Evolutionary conservation across 2,888 invertebrate species (phyloP).

Genomic region (Archaeoteleia sp.): DNA sequence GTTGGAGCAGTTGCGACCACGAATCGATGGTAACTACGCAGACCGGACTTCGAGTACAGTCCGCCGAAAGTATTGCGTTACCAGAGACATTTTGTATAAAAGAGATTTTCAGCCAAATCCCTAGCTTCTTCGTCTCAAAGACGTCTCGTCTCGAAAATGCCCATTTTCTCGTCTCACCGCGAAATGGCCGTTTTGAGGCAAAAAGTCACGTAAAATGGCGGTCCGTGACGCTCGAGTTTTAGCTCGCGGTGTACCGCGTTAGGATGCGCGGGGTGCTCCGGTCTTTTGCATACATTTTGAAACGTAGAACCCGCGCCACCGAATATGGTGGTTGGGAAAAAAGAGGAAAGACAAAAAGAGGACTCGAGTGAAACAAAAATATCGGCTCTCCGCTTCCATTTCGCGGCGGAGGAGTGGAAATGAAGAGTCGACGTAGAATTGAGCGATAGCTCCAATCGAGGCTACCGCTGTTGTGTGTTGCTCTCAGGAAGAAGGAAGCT

Average conservation of each 20-base stretch:
- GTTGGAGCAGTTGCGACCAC: constrained; percentile 74
- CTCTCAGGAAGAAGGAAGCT: constrained; percentile 22
- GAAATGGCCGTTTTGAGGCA: constrained; percentile 5
- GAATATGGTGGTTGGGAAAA: constrained; percentile 65
- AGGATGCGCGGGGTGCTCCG: constrained; percentile 71
- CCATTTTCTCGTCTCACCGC: too few species aligned
- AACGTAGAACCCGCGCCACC: constrained; percentile 66
- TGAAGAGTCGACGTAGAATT: constrained; percentile 20
- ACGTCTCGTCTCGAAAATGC: not conserved
- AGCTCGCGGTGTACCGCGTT: constrained; percentile 68
- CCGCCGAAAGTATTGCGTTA: constrained; percentile 52
- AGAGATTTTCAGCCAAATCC: too few species aligned
- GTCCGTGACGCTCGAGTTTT: constrained; percentile 56
- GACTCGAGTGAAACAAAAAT: constrained; percentile 59
- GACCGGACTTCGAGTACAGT: constrained; percentile 72
- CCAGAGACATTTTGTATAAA: too few species aligned
- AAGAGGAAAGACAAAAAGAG: constrained; percentile 34
- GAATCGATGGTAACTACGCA: constrained; percentile 74
- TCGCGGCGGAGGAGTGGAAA: constrained; percentile 26
- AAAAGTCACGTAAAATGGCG: constrained; percentile 1
- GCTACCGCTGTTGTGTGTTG: constrained; percentile 20
- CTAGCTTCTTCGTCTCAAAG: not conserved
- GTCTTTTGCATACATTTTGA: constrained; percentile 74
- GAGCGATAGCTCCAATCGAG: constrained; percentile 23
- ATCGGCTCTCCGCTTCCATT: constrained; percentile 38